Percentiles rank a stretch among this genome's conserved stretches.
Evolutionary conservation across 2,113 vertebrate species (phyloP).

Genomic region (Odocoileus hemionus): DNA sequence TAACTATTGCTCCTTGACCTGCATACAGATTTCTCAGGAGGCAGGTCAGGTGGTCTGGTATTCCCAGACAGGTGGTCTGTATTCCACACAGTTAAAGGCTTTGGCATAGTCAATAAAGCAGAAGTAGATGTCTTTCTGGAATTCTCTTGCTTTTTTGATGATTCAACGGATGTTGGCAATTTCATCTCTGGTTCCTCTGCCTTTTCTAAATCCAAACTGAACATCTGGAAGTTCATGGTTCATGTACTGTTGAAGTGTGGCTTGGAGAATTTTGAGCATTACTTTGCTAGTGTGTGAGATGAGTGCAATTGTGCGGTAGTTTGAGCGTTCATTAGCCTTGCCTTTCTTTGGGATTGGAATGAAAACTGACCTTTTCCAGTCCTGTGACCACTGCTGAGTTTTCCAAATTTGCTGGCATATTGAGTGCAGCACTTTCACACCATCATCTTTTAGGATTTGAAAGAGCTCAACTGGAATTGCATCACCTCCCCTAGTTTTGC

Average conservation of each 20-base stretch:
- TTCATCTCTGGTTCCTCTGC: neutral
- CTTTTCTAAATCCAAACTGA: neutral
- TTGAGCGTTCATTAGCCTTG: neutral
- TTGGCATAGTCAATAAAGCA: neutral
- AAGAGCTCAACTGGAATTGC: neutral
- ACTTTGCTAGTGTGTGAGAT: neutral
- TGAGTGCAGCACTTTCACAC: neutral
- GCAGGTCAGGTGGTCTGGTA: neutral
- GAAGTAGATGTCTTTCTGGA: neutral
- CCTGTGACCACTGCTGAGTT: neutral
- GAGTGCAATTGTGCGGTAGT: neutral
- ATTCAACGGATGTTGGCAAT: neutral
- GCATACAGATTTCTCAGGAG: neutral
- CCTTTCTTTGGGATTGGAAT: neutral
- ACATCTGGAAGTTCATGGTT: neutral
- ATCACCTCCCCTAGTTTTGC: neutral
- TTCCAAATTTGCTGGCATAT: neutral
- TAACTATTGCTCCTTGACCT: neutral
- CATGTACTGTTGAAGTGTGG: neutral
- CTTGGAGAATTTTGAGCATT: neutral
- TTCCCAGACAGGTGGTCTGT: neutral
- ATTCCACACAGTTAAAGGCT: neutral
- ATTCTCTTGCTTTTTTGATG: neutral
- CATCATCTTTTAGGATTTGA: neutral
- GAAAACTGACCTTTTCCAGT: neutral